Evolutionary conservation across 2,797 vertebrate species (phyloP), one percentile per base, ranked within the genome.

Genomic region (Naso thynnoides): DNA sequence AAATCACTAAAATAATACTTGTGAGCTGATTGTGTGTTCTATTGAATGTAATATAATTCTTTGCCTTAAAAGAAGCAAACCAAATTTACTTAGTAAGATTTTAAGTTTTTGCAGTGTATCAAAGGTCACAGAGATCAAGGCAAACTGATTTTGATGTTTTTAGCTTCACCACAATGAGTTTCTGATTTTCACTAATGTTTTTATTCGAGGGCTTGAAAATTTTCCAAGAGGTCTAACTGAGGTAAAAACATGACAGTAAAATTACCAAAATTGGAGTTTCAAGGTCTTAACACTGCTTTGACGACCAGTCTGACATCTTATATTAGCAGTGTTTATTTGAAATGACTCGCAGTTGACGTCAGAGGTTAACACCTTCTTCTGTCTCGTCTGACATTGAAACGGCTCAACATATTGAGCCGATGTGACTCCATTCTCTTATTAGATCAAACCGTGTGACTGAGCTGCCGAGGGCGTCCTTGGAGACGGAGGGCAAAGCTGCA

Each of bases 361-460:
- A 86, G 68, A 87, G 75, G 80, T 81, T 69, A 86, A 84, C 67
- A 80, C 58, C 67, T 72, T 52, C 55, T 47, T 71, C 24, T 56
- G 58, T 58, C 69, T 76, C 31, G 18, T 73, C 67, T 81, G 81
- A 89, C 88, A 73, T 58, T 87, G 76, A 81, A 87, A 73, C 15
- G 11, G 41, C 79, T 83, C 48, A 72, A 62, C 62, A 64, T 80
- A 82, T 80, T 64, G 74, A 83, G 82, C 82, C 58, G 77, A 81
- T 60, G 53, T 45, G 69, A 84, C 75, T 88, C 79, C 75, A 84
- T 88, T 80, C 82, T 84, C 84, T 90, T 81, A 91, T 90, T 91
- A 82, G 81, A 92, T 90, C 66, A 89, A 86, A 85, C 61, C 5
- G 45, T 42, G 62, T 1, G 44, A 45, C 80, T 15, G 59, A 79